These are phyloP conservation scores for Gymnocheta viridis DNA, from an alignment of 2,888 invertebrate genomes.

Conservation along the genomic window DNA sequence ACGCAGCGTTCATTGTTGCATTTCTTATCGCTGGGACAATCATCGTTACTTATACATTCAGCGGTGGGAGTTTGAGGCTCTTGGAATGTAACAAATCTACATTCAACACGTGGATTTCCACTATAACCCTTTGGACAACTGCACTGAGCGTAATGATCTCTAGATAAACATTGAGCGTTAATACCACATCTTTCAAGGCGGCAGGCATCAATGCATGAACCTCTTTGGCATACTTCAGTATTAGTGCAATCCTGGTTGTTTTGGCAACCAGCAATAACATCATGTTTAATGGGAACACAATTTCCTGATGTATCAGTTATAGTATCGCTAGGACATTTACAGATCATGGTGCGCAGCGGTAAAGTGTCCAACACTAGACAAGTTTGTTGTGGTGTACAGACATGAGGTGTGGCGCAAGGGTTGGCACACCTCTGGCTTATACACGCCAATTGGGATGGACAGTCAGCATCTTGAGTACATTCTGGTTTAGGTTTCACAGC, in stretches of 20 bases:
- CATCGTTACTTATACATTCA: conserved; percentile 90
- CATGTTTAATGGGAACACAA: conserved; percentile 85
- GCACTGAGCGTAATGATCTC: conserved; percentile 90
- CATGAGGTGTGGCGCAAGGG: conserved; percentile 87
- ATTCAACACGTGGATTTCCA: conserved; percentile 91
- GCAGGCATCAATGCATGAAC: conserved; percentile 91
- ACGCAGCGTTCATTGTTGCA: conserved; percentile 90
- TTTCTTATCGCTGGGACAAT: conserved; percentile 88
- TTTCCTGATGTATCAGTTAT: conserved; percentile 88
- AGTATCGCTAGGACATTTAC: conserved; percentile 92
- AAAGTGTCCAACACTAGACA: conserved; percentile 90
- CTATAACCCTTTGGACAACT: conserved; percentile 89
- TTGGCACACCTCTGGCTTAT: conserved; percentile 89
- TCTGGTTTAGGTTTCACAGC: conserved; percentile 82
- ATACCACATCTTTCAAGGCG: conserved; percentile 89
- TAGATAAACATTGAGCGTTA: conserved; percentile 90
- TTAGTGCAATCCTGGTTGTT: conserved; percentile 89
- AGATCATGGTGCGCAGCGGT: conserved; percentile 92
- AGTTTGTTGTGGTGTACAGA: conserved; percentile 90
- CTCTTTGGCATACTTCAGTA: conserved; percentile 88
- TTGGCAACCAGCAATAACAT: conserved; percentile 85
- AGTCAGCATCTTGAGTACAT: conserved; percentile 90
- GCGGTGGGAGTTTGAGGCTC: conserved; percentile 79
- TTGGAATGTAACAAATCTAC: conserved; percentile 82
- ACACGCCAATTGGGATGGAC: conserved; percentile 89